Evolutionary conservation across 2,888 invertebrate genomes (phyloP), one percentile per base, ranked within the genome.

Genomic region (Liodrosophila aerea): DNA sequence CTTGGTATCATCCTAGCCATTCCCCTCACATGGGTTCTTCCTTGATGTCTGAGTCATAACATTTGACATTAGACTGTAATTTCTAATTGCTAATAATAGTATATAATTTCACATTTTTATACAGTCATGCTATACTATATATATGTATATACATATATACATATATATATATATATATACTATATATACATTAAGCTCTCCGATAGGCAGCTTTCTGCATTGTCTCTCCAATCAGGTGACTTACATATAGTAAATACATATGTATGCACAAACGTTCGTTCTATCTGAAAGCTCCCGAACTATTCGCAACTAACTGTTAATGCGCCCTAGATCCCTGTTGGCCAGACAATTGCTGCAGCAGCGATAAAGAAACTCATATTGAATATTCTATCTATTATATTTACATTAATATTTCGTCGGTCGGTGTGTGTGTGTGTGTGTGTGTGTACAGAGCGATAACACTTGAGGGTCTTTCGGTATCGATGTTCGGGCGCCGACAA

Each of bases 401-500:
- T 36, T 49, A 51, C 37, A 51, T 30, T 62, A 22, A 33, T 45
- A 47, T 22, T 61, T 34, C 41, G 11, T 41, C 30, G 30, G 13
- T 37, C 11, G 27, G 31, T 34, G 36, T 9, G 11, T 18, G 27
- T 43, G 43, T 46, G 51, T 52, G 43, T 34, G 43, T 46, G 62
- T 30, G 56, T 51, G 65, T 46, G 41, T 40, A 43, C 11, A 36
- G 33, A 34, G 60, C 56, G 73, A 71, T 57, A 71, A 73, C 52
- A 60, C 60, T 52, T 60, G 16, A 43, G 53, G 59, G 49, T 50
- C 49, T 50, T 36, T 16, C 18, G 31, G 47, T 54, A 68, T 73
- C 61, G 72, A 73, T 64, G 64, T 37, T 27, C 43, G 50, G 56
- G 52, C 64, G 64, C 57, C 64, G 47, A 69, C 61, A 73, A 72